Conservation (phyloP, 2,797 vertebrate species). For the Xiphophorus birchmanni region DNA sequence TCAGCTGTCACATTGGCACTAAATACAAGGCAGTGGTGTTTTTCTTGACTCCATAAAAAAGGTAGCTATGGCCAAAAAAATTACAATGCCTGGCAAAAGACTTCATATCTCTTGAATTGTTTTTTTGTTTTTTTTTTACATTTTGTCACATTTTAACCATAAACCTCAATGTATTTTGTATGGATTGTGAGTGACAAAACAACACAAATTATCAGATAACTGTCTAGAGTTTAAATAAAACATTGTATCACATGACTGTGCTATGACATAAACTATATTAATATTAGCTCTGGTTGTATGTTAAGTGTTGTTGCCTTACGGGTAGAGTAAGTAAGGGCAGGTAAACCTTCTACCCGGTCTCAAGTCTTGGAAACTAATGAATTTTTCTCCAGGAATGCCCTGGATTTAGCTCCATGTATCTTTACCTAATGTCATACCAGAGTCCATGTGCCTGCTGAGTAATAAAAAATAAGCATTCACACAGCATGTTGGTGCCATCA, state of each 20-base stretch:
- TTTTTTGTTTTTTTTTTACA: not conserved
- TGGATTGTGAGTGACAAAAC: not conserved
- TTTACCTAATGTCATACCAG: not conserved
- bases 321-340: no score
- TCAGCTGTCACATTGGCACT: slow-evolving; percentile 65
- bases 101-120: not conserved
- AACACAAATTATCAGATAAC: no score
- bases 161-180: not conserved
- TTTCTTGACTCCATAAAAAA: slow-evolving; percentile 39
- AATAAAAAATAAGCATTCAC: not conserved
- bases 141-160: not conserved
- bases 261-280: not conserved
- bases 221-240: not conserved
- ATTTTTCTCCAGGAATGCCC: not conserved
- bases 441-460: not conserved
- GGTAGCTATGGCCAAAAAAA: slow-evolving; percentile 5
- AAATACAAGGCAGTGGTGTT: slow-evolving; percentile 63
- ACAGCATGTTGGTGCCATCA: not conserved
- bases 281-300: not conserved
- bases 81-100: not conserved
- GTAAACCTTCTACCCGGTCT: not conserved
- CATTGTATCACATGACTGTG: not conserved
- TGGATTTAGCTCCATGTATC: not conserved
- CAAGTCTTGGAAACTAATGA: not conserved
- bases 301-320: not conserved